Conservation (phyloP, 2,797 vertebrate species). For the Yasuhikotakia modesta region DNA sequence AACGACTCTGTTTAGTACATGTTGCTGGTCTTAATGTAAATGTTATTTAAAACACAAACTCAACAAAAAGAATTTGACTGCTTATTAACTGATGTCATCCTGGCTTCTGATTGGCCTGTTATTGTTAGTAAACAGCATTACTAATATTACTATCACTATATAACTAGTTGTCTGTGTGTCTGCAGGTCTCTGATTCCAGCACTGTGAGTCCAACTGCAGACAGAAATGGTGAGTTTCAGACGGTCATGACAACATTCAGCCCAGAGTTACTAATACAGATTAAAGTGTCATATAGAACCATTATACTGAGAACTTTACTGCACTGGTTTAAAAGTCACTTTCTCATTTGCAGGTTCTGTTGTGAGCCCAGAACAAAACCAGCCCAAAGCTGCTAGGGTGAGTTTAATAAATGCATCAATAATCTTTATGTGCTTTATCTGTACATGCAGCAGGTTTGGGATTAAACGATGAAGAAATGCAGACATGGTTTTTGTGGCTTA, state of each 20-base stretch:
- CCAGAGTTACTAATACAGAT: too few species aligned
- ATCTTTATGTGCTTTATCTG: too few species aligned
- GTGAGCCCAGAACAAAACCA: conserved; percentile 74
- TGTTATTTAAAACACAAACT: too few species aligned
- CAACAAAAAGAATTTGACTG: too few species aligned
- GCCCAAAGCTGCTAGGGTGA: conserved; percentile 81
- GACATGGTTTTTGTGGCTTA: neutral
- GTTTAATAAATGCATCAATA: neutral
- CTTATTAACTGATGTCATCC: too few species aligned
- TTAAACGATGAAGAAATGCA: neutral
- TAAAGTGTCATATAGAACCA: neutral
- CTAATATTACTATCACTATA: too few species aligned
- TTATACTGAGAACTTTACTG: neutral
- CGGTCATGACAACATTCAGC: neutral
- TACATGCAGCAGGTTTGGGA: too few species aligned
- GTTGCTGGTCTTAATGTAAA: neutral
- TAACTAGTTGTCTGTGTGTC: conserved; percentile 26
- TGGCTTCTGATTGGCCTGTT: neutral
- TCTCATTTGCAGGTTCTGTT: conserved; percentile 64
- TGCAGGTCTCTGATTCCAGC: conserved; percentile 63
- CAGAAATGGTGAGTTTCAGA: conserved; percentile 67
- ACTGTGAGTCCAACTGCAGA: conserved; percentile 63
- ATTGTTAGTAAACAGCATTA: neutral
- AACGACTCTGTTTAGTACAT: neutral
- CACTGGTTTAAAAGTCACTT: neutral